phyloP scores from a whole-genome alignment of 2,797 vertebrate genomes.

The Lacerta agilis region DNA sequence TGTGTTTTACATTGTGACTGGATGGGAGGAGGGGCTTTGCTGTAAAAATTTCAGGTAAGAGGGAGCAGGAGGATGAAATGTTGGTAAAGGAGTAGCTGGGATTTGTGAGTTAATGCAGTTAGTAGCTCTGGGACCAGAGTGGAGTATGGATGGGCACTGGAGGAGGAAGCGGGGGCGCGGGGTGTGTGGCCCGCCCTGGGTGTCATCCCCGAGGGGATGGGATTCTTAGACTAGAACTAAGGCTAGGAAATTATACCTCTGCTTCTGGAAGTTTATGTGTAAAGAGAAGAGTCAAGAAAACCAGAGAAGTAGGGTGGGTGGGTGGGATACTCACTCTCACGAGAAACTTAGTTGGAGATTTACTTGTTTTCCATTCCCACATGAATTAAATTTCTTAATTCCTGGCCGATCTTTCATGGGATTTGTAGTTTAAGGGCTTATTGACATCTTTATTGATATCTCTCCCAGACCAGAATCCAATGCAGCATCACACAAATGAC shows the following conservation, averaged over 20 bases:
- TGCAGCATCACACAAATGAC: too few species aligned
- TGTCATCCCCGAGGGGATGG: too few species aligned
- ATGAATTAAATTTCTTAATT: too few species aligned
- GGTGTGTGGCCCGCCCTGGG: too few species aligned
- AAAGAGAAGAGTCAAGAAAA: neutral
- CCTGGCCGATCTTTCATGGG: too few species aligned
- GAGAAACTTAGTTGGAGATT: neutral
- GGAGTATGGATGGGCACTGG: neutral
- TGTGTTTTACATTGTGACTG: neutral
- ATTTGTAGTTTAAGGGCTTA: too few species aligned
- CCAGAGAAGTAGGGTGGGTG: neutral
- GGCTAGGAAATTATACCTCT: neutral
- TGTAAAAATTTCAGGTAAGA: too few species aligned
- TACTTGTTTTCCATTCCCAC: too few species aligned
- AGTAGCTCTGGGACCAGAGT: neutral
- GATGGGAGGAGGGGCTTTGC: neutral
- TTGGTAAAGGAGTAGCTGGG: neutral
- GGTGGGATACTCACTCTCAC: neutral
- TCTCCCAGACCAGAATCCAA: too few species aligned
- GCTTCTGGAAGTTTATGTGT: neutral
- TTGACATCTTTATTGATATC: too few species aligned
- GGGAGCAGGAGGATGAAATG: neutral
- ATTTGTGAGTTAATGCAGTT: neutral
- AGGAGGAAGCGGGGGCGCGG: accelerated
- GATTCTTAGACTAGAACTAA: too few species aligned